Evolutionary conservation across 2,888 invertebrate species (phyloP), one percentile per base, ranked within the genome.

Genomic region (Nemapogon koenigi): DNA sequence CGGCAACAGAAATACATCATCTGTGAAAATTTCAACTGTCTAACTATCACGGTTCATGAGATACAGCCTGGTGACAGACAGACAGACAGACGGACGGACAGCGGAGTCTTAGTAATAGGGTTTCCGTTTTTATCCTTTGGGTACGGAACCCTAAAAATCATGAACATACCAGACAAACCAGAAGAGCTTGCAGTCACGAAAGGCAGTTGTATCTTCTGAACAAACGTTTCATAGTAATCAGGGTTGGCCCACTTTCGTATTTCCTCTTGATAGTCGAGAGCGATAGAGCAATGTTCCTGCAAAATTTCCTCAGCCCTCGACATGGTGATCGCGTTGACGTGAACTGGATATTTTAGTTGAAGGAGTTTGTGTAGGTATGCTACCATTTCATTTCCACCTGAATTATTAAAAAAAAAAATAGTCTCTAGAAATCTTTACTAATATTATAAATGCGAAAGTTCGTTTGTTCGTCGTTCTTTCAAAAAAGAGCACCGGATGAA

Each of bases 281-380:
- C 88, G 42, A 96, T 81, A 32, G 83, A 82, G 46, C 91, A 88
- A 57, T 94, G 89, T 31, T 89, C 86, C 42, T 92, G 90, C 2
- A 96, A 72, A 18, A 97, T 72, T 59, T 94, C 91, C 81, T 97
- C 96, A 26, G 90, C 88, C 43, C 95, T 82, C 41, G 90, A 91
- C 47, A 91, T 84, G 1, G 94, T 93, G 43, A 97, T 89, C 1
- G 92, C 88, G 57, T 90, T 90, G 1, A 91, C 84, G 68, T 96
- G 96, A 1, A 90, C 91, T 0, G 97, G 95, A 66, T 96, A 96
- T 61, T 96, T 96, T 26, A 97, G 81, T 67, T 97, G 96, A 26
- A 97, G 79, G 33, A 96, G 79, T 43, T 93, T 84, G 62, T 94
- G 93, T 59, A 97, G 80, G 59, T 91, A 96, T 26, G 83, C 83